phyloP scores from a whole-genome alignment of 2,797 vertebrate species.

The Phrynocephalus forsythii region DNA sequence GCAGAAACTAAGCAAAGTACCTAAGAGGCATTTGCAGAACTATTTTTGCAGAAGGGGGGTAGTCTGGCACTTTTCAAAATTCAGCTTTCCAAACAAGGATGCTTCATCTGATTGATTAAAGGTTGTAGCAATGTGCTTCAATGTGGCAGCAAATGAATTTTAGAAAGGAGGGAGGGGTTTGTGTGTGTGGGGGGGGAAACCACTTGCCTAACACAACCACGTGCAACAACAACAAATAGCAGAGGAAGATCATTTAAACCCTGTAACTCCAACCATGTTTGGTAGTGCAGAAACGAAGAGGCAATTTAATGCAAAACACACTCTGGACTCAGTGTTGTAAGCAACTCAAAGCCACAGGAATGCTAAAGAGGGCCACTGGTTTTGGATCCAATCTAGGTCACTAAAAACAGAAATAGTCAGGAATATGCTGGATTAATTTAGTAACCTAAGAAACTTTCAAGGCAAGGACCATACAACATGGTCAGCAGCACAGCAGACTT shows the following conservation, averaged over 20 bases:
- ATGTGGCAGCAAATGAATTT: neutral
- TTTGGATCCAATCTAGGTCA: conserved; percentile 21
- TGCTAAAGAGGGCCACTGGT: conserved; percentile 26
- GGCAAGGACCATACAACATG: neutral
- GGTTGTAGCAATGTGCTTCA: neutral
- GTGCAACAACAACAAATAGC: neutral
- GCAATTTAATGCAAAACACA: conserved; percentile 27
- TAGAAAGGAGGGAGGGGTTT: conserved; percentile 11
- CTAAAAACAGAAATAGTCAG: conserved; percentile 26
- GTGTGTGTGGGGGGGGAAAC: neutral
- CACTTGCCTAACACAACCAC: neutral
- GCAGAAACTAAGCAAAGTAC: conserved; percentile 40
- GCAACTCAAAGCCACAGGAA: conserved; percentile 47
- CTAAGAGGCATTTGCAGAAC: conserved; percentile 34
- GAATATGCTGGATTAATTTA: conserved; percentile 23
- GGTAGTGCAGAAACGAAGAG: conserved; percentile 31
- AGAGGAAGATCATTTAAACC: conserved; percentile 27
- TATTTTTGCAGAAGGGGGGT: neutral
- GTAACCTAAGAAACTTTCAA: conserved; percentile 35
- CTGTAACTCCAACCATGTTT: conserved; percentile 7
- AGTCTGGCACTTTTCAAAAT: neutral
- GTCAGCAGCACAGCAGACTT: neutral
- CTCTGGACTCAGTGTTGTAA: neutral
- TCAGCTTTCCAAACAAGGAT: neutral
- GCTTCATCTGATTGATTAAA: neutral